A percentile compares a stretch with the other conserved stretches of the same genome.
phyloP scores from a whole-genome alignment of 2,888 invertebrate species.

The Xylophagus ater region DNA sequence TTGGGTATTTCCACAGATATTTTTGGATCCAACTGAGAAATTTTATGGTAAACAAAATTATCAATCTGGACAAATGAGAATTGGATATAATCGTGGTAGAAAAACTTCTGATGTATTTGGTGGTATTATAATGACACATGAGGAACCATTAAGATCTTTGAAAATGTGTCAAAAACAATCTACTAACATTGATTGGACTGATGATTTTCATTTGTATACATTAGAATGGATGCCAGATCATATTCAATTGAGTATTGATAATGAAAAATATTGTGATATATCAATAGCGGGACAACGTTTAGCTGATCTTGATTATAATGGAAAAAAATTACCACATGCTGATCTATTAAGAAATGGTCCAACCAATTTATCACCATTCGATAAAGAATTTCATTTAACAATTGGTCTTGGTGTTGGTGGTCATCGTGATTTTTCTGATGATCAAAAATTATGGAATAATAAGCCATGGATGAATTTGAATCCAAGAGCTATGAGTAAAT shows the following conservation, averaged over 20 bases:
- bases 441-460: slow-evolving; percentile 21
- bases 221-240: slow-evolving; percentile 48
- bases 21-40: slow-evolving; percentile 50
- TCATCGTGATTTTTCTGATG: slow-evolving; percentile 55
- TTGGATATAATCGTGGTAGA: slow-evolving; percentile 54
- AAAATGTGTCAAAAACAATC: slow-evolving; percentile 25
- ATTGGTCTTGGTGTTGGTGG: slow-evolving; percentile 72
- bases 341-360: slow-evolving; percentile 39
- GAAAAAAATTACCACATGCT: slow-evolving; percentile 33
- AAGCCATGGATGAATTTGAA: slow-evolving; percentile 69
- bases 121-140: slow-evolving; percentile 26
- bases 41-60: slow-evolving; percentile 45
- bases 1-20: slow-evolving; percentile 64
- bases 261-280: slow-evolving; percentile 43
- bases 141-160: slow-evolving; percentile 25
- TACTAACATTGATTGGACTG: slow-evolving; percentile 28
- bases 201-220: slow-evolving; percentile 55
- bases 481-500: slow-evolving; percentile 52
- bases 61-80: slow-evolving; percentile 58
- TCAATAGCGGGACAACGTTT: slow-evolving; percentile 31
- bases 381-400: slow-evolving; percentile 61
- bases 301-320: slow-evolving; percentile 21
- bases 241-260: slow-evolving; percentile 42
- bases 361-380: too few species aligned
- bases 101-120: slow-evolving; percentile 35